phyloP scores from a whole-genome alignment of 2,113 vertebrate species.

The Dipodomys ordii region DNA sequence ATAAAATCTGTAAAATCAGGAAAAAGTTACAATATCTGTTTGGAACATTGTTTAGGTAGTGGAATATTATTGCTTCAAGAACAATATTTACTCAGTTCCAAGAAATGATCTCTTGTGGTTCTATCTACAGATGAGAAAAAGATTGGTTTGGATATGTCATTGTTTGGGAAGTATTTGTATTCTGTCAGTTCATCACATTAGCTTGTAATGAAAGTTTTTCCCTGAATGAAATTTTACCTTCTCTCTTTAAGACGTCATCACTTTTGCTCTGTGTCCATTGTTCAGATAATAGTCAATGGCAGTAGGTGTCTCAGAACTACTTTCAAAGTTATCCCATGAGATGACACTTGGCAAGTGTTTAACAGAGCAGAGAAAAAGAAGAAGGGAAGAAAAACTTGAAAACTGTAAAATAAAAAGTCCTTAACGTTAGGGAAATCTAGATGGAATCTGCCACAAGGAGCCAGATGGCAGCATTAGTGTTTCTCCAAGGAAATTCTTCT shows the following conservation, averaged over 20 bases:
- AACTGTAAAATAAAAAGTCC: not conserved
- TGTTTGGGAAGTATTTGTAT: conserved; percentile 12
- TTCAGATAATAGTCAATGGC: not conserved
- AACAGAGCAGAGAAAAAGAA: not conserved
- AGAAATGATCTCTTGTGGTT: conserved; percentile 61
- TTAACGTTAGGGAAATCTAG: conserved; percentile 33
- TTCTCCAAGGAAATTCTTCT: conserved; percentile 31
- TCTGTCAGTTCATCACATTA: not conserved
- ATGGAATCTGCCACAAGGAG: not conserved
- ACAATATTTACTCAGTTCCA: conserved; percentile 48
- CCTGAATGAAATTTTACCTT: conserved; percentile 8
- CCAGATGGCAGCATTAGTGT: not conserved
- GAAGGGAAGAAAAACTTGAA: not conserved
- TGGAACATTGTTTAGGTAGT: not conserved
- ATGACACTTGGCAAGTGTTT: not conserved
- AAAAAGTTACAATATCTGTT: conserved; percentile 33
- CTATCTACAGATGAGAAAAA: not conserved
- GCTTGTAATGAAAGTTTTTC: not conserved
- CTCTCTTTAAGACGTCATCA: not conserved
- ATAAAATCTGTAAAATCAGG: not conserved
- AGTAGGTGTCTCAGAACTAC: not conserved
- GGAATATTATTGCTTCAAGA: not conserved
- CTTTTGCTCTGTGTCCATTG: not conserved
- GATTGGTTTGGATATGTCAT: not conserved
- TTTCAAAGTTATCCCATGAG: not conserved